Base-by-base conservation (phyloP, 2,113 vertebrate genomes). In the Embiotoca jacksoni region DNA sequence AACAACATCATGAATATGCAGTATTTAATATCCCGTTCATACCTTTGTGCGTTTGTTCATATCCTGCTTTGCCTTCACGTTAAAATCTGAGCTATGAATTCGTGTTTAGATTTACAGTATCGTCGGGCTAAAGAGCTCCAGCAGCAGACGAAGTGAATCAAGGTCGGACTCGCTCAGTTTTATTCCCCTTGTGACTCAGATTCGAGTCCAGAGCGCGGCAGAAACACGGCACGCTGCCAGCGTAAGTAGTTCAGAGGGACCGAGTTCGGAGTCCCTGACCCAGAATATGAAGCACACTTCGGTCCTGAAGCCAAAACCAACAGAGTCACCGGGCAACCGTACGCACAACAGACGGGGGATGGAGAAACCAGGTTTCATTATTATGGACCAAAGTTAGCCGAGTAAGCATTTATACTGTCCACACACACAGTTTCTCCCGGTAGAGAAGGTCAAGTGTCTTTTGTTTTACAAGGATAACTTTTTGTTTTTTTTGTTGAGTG, bases 261-360 rank as follows among this genome's bases (percentile, higher is more conserved):
- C 59, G 39, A 70, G 60, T 72, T 79, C 59, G 14, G 23, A 78
- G 62, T 41, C 46, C 23, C 62, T 73, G 78, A 81, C 60, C 74
- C 78, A 81, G 68, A 77, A 50, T 76, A 57, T 60, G 41, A 77
- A 66, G 78, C 1, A 62, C 54, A 50, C 67, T 37, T 46, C 14
- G 39, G 35, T 31, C 23, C 77, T 44, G 63, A 52, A 15, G 67
- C 80, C 84, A 80, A 68, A 47, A 70, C 37, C 63, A 73, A 65
- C 68, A 86, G 7, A 10, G 69, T 81, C 54, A 15, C 81, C 56
- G 0, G 47, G 85, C 70, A 87, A 87, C 81, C 8, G 4, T 33
- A 41, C 23, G 23, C 69, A 58, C 31, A 78, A 74, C 60, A 83
- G 49, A 62, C 30, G 1, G 33, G 23, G n/a, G 50, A 66, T 70